Evolutionary conservation across 2,888 invertebrate genomes (phyloP).

Genomic region (Cartodere bifasciata): DNA sequence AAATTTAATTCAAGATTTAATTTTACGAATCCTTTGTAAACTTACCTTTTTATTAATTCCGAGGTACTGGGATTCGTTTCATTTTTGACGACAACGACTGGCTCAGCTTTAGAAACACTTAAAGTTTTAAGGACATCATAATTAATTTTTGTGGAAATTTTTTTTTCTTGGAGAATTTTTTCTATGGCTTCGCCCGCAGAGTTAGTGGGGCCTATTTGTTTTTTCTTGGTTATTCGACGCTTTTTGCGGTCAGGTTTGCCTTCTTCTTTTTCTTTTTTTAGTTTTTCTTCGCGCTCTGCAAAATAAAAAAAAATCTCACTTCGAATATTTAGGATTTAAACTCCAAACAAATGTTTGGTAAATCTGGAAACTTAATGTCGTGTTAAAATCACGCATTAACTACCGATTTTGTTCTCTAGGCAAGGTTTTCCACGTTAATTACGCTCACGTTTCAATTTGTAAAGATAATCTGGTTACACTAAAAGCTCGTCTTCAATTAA

Average conservation of each 20-base stretch:
- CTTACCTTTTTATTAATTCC: constrained; percentile 20
- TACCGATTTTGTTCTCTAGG: too few relatives aligned
- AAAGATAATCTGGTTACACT: too few relatives aligned
- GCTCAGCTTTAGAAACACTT: constrained; percentile 27
- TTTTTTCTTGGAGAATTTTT: constrained; percentile 91
- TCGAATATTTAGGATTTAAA: too few relatives aligned
- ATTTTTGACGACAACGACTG: constrained; percentile 9
- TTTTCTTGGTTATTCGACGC: constrained; percentile 49
- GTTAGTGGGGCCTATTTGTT: constrained; percentile 50
- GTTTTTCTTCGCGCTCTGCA: constrained; percentile 67
- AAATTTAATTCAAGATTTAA: too few relatives aligned
- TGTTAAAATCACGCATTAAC: too few relatives aligned
- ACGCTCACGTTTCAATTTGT: too few relatives aligned
- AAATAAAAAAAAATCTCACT: constrained; percentile 18
- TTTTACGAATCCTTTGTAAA: too few relatives aligned
- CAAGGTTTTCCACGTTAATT: too few relatives aligned
- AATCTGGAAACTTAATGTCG: too few relatives aligned
- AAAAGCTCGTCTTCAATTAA: too few relatives aligned
- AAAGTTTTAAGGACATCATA: constrained; percentile 89
- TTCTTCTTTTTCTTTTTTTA: constrained; percentile 71
- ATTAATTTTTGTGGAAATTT: constrained; percentile 93
- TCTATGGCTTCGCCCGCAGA: constrained; percentile 85
- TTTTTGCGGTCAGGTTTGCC: constrained; percentile 75
- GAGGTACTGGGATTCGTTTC: constrained; percentile 5
- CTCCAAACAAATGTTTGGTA: too few relatives aligned